phyloP scores from a whole-genome alignment of 2,888 invertebrate genomes.

The Epinotia demarniana region DNA sequence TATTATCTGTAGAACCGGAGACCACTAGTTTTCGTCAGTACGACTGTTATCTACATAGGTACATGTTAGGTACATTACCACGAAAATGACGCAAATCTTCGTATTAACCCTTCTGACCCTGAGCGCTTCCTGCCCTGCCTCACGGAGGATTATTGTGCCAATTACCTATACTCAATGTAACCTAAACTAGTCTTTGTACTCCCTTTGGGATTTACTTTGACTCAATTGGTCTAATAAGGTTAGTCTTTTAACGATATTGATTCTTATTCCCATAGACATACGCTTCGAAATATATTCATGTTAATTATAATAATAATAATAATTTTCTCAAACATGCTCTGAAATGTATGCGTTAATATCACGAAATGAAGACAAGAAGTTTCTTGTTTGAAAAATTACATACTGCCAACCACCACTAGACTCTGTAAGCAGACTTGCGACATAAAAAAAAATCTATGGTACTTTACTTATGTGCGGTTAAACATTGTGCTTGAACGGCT shows the following conservation, averaged over 20 bases:
- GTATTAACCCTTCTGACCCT: constrained; percentile 13
- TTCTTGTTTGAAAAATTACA: too few relatives aligned
- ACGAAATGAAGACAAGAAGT: too few relatives aligned
- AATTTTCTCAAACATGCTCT: too few relatives aligned
- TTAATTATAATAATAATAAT: too few relatives aligned
- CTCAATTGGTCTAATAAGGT: neutral
- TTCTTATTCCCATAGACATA: neutral
- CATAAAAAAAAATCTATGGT: too few relatives aligned
- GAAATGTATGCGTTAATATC: too few relatives aligned
- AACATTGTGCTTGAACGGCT: too few relatives aligned
- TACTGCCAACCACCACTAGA: too few relatives aligned
- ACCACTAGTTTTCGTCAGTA: neutral
- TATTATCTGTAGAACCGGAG: neutral
- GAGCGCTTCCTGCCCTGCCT: constrained; percentile 34
- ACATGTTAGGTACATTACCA: neutral
- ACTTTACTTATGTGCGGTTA: too few relatives aligned
- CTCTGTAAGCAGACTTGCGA: too few relatives aligned
- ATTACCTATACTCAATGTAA: constrained; percentile 8
- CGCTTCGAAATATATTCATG: too few relatives aligned
- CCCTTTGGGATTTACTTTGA: neutral
- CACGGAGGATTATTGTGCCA: constrained; percentile 13
- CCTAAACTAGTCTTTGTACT: neutral
- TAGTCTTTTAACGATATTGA: neutral
- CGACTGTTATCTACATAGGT: neutral
- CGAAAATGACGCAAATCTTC: neutral